Evolutionary conservation across 2,113 vertebrate species (phyloP), one percentile per base, ranked within the genome.

Genomic region (Delphinus delphis): DNA sequence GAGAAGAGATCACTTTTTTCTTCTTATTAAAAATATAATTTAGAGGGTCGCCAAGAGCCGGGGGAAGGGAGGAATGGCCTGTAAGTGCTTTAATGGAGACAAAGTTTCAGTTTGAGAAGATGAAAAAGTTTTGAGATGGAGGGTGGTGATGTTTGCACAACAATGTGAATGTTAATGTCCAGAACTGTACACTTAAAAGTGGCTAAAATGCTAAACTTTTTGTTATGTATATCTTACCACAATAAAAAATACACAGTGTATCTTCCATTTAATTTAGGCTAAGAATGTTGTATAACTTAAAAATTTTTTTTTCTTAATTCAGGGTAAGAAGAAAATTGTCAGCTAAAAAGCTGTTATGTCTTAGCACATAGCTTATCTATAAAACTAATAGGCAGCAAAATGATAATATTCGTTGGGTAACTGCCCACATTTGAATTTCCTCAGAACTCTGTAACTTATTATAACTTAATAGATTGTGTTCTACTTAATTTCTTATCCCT

Each of bases 131-230:
- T 94, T 25, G 31, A 36, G 38, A 36, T 68, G 15, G 26, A 13
- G 1, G 0, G 23, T 11, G 12, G 47, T 25, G 53, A 18, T 12
- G 23, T 25, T 1, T 13, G 12, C 25, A 80, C 53, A 25, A 5
- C 33, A 53, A 1, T 41, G 53, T 25, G 65, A 31, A 33, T 63
- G 65, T 50, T 17, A 14, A 18, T 38, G 53, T 14, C 2, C 6
- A 80, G 38, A 71, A 18, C 1, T 13, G 36, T 28, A 70, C 4
- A n/a, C 9, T 44, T 80, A 8, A 23, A 38, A 23, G 36, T 33
- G 63, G 18, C 21, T 14, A 62, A 23, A 58, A 47, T 4, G 26
- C 8, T 81, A 58, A n/a, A 91, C 0, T 4, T 53, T 65, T 3
- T 28, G 0, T 53, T 41, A 26, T 14, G 28, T n/a, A 6, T 55